phyloP scores from a whole-genome alignment of 1,140 invertebrate genomes.

The Zaprionus nigranus region DNA sequence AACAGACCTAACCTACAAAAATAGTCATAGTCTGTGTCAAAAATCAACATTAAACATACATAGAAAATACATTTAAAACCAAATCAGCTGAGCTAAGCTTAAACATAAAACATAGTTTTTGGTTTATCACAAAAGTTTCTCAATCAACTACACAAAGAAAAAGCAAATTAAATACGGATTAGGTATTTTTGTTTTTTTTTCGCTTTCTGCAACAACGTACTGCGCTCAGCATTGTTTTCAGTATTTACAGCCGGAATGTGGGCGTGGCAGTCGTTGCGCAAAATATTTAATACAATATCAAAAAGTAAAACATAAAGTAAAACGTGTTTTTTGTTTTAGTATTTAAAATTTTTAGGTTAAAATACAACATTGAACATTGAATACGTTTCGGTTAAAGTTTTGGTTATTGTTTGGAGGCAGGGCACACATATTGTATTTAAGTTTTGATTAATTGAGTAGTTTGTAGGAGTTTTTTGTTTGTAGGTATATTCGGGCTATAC shows the following conservation, averaged over 20 bases:
- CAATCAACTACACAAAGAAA: slow-evolving; percentile 47
- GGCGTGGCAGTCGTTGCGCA: slow-evolving; percentile 50
- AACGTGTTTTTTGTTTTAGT: slow-evolving; percentile 39
- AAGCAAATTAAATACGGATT: slow-evolving; percentile 47
- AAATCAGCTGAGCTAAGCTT: slow-evolving; percentile 50
- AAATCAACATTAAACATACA: slow-evolving; percentile 38
- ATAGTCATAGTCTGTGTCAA: slow-evolving; percentile 44
- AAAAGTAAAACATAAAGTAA: slow-evolving; percentile 51
- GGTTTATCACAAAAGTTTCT: slow-evolving; percentile 26
- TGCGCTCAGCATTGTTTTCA: slow-evolving; percentile 47
- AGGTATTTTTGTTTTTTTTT: slow-evolving; percentile 2
- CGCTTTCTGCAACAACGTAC: slow-evolving; percentile 37
- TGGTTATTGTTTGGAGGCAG: slow-evolving; percentile 28
- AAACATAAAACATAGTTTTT: slow-evolving; percentile 24
- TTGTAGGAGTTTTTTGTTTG: slow-evolving; percentile 31
- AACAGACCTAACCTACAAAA: slow-evolving; percentile 38
- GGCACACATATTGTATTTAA: slow-evolving; percentile 55
- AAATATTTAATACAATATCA: slow-evolving; percentile 45
- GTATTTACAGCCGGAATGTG: slow-evolving; percentile 53
- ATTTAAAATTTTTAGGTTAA: slow-evolving; percentile 40
- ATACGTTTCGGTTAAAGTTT: slow-evolving; percentile 54
- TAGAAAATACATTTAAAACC: slow-evolving; percentile 28
- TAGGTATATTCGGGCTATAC: slow-evolving; percentile 55
- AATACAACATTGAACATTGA: slow-evolving; percentile 81
- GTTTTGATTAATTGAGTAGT: slow-evolving; percentile 43